phyloP scores from a whole-genome alignment of 1,140 invertebrate species.

The Gryllus bimaculatus region DNA sequence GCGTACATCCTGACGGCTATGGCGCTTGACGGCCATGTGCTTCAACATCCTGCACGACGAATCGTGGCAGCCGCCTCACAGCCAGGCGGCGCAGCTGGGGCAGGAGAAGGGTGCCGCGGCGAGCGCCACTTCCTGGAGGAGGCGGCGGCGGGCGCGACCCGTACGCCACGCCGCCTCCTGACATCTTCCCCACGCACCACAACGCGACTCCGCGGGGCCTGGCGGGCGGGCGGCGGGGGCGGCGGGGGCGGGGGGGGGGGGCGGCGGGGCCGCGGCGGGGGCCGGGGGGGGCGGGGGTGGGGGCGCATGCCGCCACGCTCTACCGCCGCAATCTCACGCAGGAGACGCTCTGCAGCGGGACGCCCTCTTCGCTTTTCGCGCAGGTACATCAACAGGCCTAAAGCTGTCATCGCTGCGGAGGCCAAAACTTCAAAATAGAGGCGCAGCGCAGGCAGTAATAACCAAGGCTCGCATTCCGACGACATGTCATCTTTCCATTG shows the following conservation, averaged over 20 bases:
- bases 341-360: constrained; percentile 48
- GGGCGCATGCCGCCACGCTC: not conserved
- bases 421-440: too few relatives aligned
- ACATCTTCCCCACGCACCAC: constrained; percentile 50
- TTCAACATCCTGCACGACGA: constrained; percentile 96
- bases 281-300: not conserved
- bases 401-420: too few relatives aligned
- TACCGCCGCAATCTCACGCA: constrained; percentile 54
- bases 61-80: constrained; percentile 50
- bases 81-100: constrained; percentile 9
- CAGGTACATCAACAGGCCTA: too few relatives aligned
- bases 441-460: too few relatives aligned
- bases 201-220: constrained; percentile 30
- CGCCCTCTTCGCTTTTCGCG: constrained; percentile 44
- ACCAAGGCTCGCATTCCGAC: too few relatives aligned
- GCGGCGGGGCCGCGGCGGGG: too few relatives aligned
- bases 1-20: constrained; percentile 92
- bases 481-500: too few relatives aligned
- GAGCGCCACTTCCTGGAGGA: constrained; percentile 32
- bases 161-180: constrained; percentile 51
- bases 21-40: constrained; percentile 94
- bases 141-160: constrained; percentile 42
- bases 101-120: constrained; percentile 7
- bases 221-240: not conserved
- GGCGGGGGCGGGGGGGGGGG: not conserved